A percentile compares a stretch with the other conserved stretches of the same genome.
phyloP scores from a whole-genome alignment of 2,113 vertebrate species.

The Osmerus mordax region DNA sequence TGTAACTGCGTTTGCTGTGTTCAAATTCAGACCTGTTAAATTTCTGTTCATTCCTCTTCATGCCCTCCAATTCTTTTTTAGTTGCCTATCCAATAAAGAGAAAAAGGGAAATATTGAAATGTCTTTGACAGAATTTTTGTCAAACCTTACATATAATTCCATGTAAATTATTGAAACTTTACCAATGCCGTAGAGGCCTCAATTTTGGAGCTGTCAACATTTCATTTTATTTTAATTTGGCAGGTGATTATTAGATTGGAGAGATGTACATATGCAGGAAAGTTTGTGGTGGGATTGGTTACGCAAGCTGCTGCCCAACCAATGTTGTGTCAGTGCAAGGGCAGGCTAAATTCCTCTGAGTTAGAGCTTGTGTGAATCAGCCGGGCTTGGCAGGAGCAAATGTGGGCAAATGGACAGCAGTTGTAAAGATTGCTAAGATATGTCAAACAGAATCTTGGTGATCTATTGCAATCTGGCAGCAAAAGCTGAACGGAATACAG shows the following conservation, averaged over 20 bases:
- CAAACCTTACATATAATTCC: too few relatives aligned
- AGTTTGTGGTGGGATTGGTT: constrained; percentile 38
- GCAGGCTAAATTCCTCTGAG: constrained; percentile 65
- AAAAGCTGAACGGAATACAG: constrained; percentile 38
- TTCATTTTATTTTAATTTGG: not conserved
- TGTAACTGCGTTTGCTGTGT: too few relatives aligned
- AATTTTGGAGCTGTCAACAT: not conserved
- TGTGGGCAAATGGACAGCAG: constrained; percentile 72
- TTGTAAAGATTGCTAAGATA: constrained; percentile 72
- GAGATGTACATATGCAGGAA: constrained; percentile 11
- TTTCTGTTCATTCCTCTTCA: too few relatives aligned
- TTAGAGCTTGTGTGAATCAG: constrained; percentile 67
- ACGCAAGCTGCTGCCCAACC: constrained; percentile 42
- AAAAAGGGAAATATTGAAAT: too few relatives aligned
- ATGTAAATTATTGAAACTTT: too few relatives aligned
- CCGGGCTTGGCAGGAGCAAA: constrained; percentile 65
- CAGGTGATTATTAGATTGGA: not conserved
- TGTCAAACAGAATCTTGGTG: constrained; percentile 72
- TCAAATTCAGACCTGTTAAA: too few relatives aligned
- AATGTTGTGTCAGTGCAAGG: constrained; percentile 55
- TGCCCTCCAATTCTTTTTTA: too few relatives aligned
- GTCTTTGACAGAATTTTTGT: too few relatives aligned
- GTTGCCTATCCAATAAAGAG: too few relatives aligned
- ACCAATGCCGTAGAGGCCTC: not conserved
- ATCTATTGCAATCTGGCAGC: constrained; percentile 69